These are phyloP conservation scores for Chrosomus eos DNA, from an alignment of 2,797 vertebrate species.

Conservation along the genomic window DNA sequence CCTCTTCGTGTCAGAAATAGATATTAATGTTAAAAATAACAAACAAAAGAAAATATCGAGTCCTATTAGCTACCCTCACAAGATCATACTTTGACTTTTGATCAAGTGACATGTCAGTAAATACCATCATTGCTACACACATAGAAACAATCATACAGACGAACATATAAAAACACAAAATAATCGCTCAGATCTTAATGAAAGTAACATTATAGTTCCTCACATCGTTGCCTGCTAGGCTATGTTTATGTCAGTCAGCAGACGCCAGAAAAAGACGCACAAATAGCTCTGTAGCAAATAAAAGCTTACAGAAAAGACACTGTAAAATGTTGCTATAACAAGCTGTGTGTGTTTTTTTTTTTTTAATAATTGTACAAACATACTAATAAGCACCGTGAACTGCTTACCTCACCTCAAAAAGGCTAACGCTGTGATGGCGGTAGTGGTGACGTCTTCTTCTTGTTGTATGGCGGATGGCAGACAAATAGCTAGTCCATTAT, in stretches of 20 bases:
- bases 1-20: neutral
- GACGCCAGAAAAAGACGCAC: neutral
- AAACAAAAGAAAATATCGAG: neutral
- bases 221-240: neutral
- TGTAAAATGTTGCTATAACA: neutral
- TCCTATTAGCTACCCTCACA: neutral
- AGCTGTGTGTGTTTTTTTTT: too few species aligned
- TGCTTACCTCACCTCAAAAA: neutral
- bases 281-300: neutral
- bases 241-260: neutral
- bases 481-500: neutral
- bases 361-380: neutral
- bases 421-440: neutral
- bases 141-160: neutral
- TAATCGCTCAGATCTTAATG: neutral
- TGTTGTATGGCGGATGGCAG: neutral
- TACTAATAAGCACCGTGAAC: neutral
- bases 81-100: neutral
- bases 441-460: neutral
- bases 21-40: neutral
- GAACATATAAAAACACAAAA: neutral
- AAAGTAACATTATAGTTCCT: neutral
- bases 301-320: neutral
- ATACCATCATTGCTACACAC: neutral
- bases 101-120: neutral